These are phyloP conservation scores for Drosophila asahinai DNA, from an alignment of 1,140 invertebrate genomes.

Conservation along the genomic window DNA sequence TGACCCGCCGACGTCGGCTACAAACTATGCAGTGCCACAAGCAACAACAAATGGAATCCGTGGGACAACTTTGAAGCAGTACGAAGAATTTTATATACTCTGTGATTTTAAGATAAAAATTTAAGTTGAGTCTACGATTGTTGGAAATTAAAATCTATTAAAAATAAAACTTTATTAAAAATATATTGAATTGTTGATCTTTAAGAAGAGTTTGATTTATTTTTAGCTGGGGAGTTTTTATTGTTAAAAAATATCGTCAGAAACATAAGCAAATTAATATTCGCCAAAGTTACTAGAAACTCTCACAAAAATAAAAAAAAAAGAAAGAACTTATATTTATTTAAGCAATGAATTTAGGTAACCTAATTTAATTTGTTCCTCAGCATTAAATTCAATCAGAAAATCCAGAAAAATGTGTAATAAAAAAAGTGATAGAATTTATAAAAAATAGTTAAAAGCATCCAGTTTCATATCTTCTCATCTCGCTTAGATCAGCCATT, in stretches of 20 bases:
- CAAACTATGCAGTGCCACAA: constrained; percentile 65
- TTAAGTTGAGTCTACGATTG: too few species aligned
- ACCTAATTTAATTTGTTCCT: background rate
- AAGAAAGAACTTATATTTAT: background rate
- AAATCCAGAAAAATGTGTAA: background rate
- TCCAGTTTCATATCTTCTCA: background rate
- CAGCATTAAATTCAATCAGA: background rate
- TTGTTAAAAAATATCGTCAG: too few species aligned
- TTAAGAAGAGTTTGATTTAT: background rate
- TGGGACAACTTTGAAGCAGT: background rate
- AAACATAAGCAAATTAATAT: background rate
- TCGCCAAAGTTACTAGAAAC: background rate
- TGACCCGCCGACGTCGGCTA: constrained; percentile 43
- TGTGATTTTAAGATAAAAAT: too few species aligned
- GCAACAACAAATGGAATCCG: constrained; percentile 23
- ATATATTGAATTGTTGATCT: background rate
- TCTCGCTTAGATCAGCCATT: background rate
- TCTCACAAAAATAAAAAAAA: background rate
- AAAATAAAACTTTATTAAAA: too few species aligned
- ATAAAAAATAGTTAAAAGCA: background rate
- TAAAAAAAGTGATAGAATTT: background rate
- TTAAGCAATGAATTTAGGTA: background rate
- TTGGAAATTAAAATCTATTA: too few species aligned
- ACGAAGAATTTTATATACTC: constrained; percentile 8
- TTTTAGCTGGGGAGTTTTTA: too few species aligned